These are phyloP conservation scores for Stramonita haemastoma DNA, from an alignment of 2,888 invertebrate genomes.

Conservation along the genomic window DNA sequence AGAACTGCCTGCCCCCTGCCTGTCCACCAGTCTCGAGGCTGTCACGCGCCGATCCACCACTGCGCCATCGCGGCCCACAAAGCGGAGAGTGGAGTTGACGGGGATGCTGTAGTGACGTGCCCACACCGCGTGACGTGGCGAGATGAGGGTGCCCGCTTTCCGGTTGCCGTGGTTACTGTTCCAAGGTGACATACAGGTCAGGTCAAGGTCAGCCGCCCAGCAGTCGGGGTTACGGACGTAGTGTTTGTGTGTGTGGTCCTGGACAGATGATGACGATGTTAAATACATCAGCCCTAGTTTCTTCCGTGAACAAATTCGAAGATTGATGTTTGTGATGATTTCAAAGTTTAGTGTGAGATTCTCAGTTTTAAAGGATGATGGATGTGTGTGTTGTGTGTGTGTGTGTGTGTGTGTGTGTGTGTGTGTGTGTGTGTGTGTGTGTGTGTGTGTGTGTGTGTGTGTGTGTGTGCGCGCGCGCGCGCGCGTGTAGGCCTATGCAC, in stretches of 20 bases:
- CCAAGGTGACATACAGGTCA: conserved; percentile 66
- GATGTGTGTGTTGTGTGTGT: too few species aligned
- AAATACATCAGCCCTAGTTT: too few species aligned
- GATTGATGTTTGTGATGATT: too few species aligned
- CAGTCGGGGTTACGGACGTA: conserved; percentile 57
- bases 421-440: too few species aligned
- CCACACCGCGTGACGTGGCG: conserved; percentile 63
- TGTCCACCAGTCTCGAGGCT: conserved; percentile 45
- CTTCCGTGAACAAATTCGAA: too few species aligned
- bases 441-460: too few species aligned
- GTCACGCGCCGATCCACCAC: conserved; percentile 59
- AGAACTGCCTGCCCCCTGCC: conserved; percentile 43
- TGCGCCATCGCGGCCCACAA: conserved; percentile 58
- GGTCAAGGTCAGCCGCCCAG: conserved; percentile 63
- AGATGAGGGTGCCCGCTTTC: conserved; percentile 59
- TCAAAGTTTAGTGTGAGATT: too few species aligned
- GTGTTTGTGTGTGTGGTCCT: conserved; percentile 56
- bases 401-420: too few species aligned
- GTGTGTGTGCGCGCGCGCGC: too few species aligned
- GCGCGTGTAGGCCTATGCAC: too few species aligned
- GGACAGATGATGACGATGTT: background rate
- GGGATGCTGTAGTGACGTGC: conserved; percentile 61
- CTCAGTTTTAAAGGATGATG: too few species aligned
- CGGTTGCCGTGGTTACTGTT: conserved; percentile 56
- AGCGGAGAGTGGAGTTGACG: conserved; percentile 57